Percentiles rank a stretch among this genome's conserved stretches.
phyloP scores from a whole-genome alignment of 2,888 invertebrate genomes.

The Euzetes globulus region DNA sequence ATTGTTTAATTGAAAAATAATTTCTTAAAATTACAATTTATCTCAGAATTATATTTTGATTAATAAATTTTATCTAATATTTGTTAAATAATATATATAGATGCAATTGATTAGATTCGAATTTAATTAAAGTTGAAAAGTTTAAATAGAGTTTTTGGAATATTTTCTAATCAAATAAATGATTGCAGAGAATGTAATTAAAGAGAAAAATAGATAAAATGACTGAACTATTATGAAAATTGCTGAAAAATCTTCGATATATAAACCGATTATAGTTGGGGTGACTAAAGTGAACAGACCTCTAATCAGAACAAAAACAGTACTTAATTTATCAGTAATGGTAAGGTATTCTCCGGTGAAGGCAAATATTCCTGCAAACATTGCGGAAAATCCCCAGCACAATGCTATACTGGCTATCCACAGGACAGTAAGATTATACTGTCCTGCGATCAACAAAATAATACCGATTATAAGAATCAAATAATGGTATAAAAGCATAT shows the following conservation, averaged over 20 bases:
- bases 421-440: background rate
- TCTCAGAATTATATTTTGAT: too few species aligned
- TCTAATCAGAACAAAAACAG: background rate
- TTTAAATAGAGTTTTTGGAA: too few species aligned
- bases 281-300: slow-evolving; percentile 25
- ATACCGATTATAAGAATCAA: too few species aligned
- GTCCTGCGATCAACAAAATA: too few species aligned
- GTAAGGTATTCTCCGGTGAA: slow-evolving; percentile 26
- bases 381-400: slow-evolving; percentile 32
- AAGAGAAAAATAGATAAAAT: background rate
- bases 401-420: background rate
- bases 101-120: too few species aligned
- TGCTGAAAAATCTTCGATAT: background rate
- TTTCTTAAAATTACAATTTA: too few species aligned
- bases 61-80: too few species aligned
- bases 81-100: too few species aligned
- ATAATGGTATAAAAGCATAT: too few species aligned
- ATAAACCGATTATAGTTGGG: slow-evolving; percentile 12
- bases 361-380: slow-evolving; percentile 25
- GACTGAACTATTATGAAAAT: slow-evolving; percentile 17
- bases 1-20: too few species aligned
- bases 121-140: too few species aligned
- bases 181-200: background rate
- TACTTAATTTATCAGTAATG: slow-evolving; percentile 3
- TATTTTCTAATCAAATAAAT: background rate